Conservation (phyloP, 2,113 vertebrate genomes). For the Larimichthys polyactis region DNA sequence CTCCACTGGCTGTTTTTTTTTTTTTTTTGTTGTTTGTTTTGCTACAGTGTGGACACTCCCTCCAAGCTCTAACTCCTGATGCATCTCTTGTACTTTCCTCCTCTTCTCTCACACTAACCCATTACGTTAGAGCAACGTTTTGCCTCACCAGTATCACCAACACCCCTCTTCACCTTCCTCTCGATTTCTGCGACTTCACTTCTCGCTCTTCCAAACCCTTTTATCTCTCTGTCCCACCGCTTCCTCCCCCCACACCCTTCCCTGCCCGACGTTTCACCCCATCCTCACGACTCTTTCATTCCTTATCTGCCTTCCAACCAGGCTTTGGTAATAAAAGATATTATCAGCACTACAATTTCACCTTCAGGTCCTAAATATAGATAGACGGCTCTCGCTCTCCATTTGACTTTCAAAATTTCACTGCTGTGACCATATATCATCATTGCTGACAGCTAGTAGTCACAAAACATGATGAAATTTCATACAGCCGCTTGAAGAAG, state of each 20-base stretch:
- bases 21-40: slow-evolving; percentile 26
- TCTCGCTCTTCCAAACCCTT: background rate
- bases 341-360: background rate
- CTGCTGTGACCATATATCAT: background rate
- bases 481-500: background rate
- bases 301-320: background rate
- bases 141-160: background rate
- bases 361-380: background rate
- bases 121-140: background rate
- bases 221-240: background rate
- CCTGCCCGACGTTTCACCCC: slow-evolving; percentile 12
- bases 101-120: slow-evolving; percentile 1
- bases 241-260: background rate
- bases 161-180: background rate
- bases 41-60: slow-evolving; percentile 21
- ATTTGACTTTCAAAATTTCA: background rate
- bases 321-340: slow-evolving; percentile 22
- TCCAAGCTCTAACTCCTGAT: slow-evolving; percentile 23
- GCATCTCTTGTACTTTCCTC: background rate
- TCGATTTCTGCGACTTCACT: background rate
- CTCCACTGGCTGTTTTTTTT: slow-evolving; percentile 27
- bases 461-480: background rate
- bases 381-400: background rate
- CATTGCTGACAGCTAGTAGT: background rate
- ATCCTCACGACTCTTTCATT: background rate